phyloP scores from a whole-genome alignment of 2,797 vertebrate species.

The Poecilia picta region DNA sequence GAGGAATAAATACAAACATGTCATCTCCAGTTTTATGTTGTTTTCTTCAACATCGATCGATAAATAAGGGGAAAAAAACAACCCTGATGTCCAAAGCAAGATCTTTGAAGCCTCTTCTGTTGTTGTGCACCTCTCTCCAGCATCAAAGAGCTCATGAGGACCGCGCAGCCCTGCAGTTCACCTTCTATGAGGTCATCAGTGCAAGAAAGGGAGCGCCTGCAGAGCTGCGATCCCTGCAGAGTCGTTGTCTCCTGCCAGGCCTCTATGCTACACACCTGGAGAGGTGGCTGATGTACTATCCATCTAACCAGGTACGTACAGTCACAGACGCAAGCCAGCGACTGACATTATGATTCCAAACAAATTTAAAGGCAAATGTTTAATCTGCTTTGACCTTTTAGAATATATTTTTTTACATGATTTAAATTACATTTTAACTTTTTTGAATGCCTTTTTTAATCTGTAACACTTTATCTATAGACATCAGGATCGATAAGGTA shows the following conservation, averaged over 20 bases:
- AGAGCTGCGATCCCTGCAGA: constrained; percentile 88
- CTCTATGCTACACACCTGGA: constrained; percentile 92
- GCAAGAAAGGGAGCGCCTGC: constrained; percentile 80
- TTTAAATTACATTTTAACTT: background rate
- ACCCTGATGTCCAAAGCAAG: background rate
- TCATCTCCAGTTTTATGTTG: constrained; percentile 19
- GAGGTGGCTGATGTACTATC: constrained; percentile 89
- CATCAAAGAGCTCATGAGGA: constrained; percentile 96
- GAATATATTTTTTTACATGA: background rate
- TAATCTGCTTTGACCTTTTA: background rate
- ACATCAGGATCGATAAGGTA: background rate
- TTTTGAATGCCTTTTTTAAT: background rate
- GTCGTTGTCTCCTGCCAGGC: constrained; percentile 89
- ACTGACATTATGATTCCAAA: background rate
- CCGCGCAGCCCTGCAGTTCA: constrained; percentile 87
- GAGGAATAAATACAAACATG: constrained; percentile 41
- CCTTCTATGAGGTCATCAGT: constrained; percentile 93
- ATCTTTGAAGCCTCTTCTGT: constrained; percentile 20
- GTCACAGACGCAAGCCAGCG: background rate
- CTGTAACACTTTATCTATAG: background rate
- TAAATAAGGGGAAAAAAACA: background rate
- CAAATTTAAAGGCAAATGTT: background rate
- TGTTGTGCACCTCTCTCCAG: constrained; percentile 65
- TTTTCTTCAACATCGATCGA: constrained; percentile 6
- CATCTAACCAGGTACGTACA: constrained; percentile 87